Evolutionary conservation across 2,797 vertebrate genomes (phyloP), one percentile per base, ranked within the genome.

Genomic region (Champsocephalus gunnari): DNA sequence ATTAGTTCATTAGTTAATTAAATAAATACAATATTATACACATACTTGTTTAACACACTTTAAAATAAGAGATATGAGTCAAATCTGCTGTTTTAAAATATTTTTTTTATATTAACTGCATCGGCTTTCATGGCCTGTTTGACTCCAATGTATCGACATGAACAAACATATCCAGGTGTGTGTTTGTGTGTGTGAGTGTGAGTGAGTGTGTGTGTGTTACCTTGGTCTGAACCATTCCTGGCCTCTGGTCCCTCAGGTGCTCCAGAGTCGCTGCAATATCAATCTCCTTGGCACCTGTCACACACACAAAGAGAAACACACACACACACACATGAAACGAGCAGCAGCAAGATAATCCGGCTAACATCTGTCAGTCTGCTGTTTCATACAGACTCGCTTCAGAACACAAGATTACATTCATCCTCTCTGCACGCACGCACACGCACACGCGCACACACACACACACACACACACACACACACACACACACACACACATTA

Each of bases 191-290:
- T 60, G 54, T 50, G 63, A 38, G 60, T 34, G 38, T 19, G 19
- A 59, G 72, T 55, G 38, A 50, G 45, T 65, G 67, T 21, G 57
- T 17, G 77, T 66, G 61, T 61, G 32, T 87, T 96, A 99, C 98
- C 98, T 99, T 99, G 58, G 97, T 98, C 94, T 98, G 97, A 86
- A 99, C 98, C 98, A 99, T 98, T 91, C 95, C 95, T 0, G 97
- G 96, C 89, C 98, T 94, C 95, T 99, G 98, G 95, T 99, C 98
- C 86, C 98, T 90, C 92, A 99, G 94, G 91, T 99, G 98, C 92
- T 99, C 98, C 95, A 99, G 94, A 60, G 98, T 99, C 16, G 98
- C 98, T 24, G 98, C 98, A 59, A 99, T 99, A 92, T 99, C 98
- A 85, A 99, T 98, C 95, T 99, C 98, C 90, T 99, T 99, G 91